Conservation (phyloP, 1,140 invertebrate species). For the Antheraea mylitta region DNA sequence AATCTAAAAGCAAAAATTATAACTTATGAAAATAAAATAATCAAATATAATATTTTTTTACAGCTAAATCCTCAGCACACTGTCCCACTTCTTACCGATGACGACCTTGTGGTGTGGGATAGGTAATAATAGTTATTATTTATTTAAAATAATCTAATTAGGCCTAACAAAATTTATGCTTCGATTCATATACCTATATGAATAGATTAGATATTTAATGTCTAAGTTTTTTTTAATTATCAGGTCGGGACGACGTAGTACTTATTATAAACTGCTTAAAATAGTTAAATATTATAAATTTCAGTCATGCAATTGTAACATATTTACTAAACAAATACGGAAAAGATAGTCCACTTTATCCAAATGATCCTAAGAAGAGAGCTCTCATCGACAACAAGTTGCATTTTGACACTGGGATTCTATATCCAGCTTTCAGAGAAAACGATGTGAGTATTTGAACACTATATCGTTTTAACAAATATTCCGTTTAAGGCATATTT, state of each 20-base stretch:
- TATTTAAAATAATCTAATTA: no score
- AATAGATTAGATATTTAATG: no score
- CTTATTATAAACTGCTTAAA: no score
- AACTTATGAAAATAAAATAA: no score
- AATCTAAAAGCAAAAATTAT: no score
- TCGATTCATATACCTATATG: no score
- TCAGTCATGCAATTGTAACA: conserved; percentile 80
- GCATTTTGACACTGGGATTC: conserved; percentile 83
- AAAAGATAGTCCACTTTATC: conserved; percentile 84
- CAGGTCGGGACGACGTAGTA: no score
- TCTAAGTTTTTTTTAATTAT: no score
- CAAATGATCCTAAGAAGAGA: conserved; percentile 82
- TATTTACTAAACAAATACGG: conserved; percentile 85
- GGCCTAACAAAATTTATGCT: no score
- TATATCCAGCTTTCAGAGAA: conserved; percentile 67
- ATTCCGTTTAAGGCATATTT: no score
- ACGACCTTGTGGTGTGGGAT: conserved; percentile 37
- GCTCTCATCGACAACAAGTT: conserved; percentile 84
- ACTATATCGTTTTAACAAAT: no score
- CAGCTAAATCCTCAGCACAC: conserved; percentile 45
- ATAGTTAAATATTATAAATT: background rate
- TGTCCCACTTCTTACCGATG: conserved; percentile 34
- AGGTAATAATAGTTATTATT: conserved; percentile 25
- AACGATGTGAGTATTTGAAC: conserved; percentile 19
- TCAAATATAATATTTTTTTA: conserved; percentile 16